Conservation (phyloP, 2,888 invertebrate genomes). For the Polymixis flavicincta region DNA sequence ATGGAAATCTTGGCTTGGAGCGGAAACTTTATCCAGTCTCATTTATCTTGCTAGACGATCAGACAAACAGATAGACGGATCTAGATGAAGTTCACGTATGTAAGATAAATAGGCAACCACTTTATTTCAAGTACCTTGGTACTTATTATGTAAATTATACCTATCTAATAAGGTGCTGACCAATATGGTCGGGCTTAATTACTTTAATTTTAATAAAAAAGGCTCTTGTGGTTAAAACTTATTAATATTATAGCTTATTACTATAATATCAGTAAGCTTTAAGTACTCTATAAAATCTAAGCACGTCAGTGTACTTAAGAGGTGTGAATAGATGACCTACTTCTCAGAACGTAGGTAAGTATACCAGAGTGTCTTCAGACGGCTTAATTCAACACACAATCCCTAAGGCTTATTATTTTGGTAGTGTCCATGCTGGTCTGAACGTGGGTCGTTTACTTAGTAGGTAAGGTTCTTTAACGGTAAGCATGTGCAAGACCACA, state of each 20-base stretch:
- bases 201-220: constrained; percentile 26
- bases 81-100: constrained; percentile 7
- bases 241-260: constrained; percentile 1
- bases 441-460: constrained; percentile 16
- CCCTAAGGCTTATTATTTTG: constrained; percentile 46
- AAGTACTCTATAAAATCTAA: constrained; percentile 33
- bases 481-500: neutral
- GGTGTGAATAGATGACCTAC: constrained; percentile 41
- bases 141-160: constrained; percentile 16
- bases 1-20: neutral
- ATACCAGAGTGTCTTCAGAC: constrained; percentile 13
- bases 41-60: constrained; percentile 15
- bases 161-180: neutral
- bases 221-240: constrained; percentile 9
- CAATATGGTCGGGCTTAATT: constrained; percentile 16
- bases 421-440: neutral
- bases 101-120: constrained; percentile 1
- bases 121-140: neutral
- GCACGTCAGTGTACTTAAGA: constrained; percentile 16
- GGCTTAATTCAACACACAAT: constrained; percentile 17
- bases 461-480: neutral
- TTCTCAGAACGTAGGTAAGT: constrained; percentile 6
- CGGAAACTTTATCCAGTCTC: neutral
- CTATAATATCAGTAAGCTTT: neutral
- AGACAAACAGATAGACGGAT: neutral